These are phyloP conservation scores for Neoitamus cyanurus DNA, from an alignment of 2,888 invertebrate genomes.

Conservation along the genomic window DNA sequence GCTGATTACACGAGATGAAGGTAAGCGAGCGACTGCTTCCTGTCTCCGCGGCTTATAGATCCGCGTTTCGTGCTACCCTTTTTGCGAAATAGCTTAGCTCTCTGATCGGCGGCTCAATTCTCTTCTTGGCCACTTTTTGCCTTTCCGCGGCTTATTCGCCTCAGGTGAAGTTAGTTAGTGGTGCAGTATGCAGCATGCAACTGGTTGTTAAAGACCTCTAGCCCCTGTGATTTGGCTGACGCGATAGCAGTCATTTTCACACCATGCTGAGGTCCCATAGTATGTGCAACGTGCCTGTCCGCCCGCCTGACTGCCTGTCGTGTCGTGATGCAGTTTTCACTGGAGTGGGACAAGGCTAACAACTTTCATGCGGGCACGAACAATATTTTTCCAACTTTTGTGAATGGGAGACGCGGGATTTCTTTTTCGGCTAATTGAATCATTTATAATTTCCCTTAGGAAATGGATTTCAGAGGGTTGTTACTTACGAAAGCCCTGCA, in stretches of 20 bases:
- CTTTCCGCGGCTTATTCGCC: not conserved
- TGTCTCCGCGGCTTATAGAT: not conserved
- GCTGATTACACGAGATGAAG: not conserved
- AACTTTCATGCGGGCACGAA: slow-evolving; percentile 18
- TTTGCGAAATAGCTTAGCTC: not conserved
- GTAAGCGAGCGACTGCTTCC: not conserved
- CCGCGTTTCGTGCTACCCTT: not conserved
- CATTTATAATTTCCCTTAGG: not conserved
- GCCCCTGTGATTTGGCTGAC: not conserved
- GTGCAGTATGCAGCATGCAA: not conserved
- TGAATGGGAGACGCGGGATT: slow-evolving; percentile 1
- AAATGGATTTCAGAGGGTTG: not conserved
- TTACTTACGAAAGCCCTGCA: not conserved
- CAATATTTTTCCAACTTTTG: not conserved
- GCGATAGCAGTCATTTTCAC: slow-evolving; percentile 10
- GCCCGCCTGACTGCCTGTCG: not conserved
- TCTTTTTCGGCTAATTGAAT: not conserved
- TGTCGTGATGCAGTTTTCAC: slow-evolving; percentile 13
- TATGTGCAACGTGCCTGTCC: not conserved
- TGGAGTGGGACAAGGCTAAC: slow-evolving; percentile 22
- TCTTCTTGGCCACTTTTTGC: not conserved
- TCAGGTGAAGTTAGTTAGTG: not conserved
- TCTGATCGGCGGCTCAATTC: not conserved
- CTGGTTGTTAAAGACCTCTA: not conserved
- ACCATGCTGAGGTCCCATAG: not conserved